Evolutionary conservation across 2,113 vertebrate species (phyloP), one percentile per base, ranked within the genome.

Genomic region (Lynx canadensis): DNA sequence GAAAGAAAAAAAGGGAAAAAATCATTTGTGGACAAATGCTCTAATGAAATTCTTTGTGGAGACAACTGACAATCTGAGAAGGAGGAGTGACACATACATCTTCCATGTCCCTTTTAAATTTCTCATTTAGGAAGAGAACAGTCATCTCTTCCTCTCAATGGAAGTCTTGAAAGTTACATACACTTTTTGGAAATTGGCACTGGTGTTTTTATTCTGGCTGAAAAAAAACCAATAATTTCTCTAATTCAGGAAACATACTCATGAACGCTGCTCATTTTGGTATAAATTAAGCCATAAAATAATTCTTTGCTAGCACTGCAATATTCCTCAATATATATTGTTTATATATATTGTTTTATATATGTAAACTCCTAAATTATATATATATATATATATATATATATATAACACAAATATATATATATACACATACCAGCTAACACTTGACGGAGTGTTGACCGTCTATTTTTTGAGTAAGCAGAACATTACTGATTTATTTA

Each of bases 391-490:
- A 33, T 10, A 14, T 18, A 11, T 29, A 16, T 33, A 57, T 15
- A 45, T 7, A 33, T 8, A 36, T 36, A 36, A 57, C 4, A 38
- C 68, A 15, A 19, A 8, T 29, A 16, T 33, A 21, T 14, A 13
- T 33, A 31, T 16, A 57, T 5, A 48, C 19, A 86, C 33, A n/a
- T 38, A 52, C 33, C 52, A 89, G 45, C 65, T 84, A 31, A 97
- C 97, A 96, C 87, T 91, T 97, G 89, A 93, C 71, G 97, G 89
- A 55, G 97, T 98, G 78, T 33, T 68, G 85, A 89, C 89, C 27
- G 21, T 65, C 97, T 68, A 63, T 25, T 71, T 98, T 91, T 94
- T 85, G 91, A 97, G 85, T 31, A 94, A 97, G 83, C 76, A 1
- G 3, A 96, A 74, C 52, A 94, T 63, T 11, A 29, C 5, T 93